phyloP scores from a whole-genome alignment of 2,888 invertebrate species.

The Drosophila monieri region DNA sequence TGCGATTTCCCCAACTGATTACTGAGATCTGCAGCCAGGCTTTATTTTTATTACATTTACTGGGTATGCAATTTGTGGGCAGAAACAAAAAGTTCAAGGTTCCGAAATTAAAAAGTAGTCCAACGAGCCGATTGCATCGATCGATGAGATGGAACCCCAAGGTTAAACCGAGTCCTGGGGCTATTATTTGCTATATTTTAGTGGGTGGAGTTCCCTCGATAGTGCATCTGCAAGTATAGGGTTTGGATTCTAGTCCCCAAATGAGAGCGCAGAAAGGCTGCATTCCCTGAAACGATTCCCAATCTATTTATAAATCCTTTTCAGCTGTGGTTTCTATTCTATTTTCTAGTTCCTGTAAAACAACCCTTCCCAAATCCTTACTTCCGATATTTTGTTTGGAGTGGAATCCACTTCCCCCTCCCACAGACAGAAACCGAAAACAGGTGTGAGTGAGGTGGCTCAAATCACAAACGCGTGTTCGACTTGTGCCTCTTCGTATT shows the following conservation, averaged over 20 bases:
- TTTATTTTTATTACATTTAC: constrained; percentile 62
- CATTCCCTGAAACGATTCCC: not conserved
- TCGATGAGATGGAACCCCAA: constrained; percentile 37
- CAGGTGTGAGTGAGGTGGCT: constrained; percentile 37
- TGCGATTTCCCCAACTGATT: constrained; percentile 67
- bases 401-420: constrained; percentile 3
- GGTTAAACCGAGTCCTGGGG: constrained; percentile 39
- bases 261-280: not conserved
- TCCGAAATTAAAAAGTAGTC: constrained; percentile 74
- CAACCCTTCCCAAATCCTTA: constrained; percentile 16
- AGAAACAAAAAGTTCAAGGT: constrained; percentile 67
- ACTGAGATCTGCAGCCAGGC: constrained; percentile 63
- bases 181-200: constrained; percentile 12
- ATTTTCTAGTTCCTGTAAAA: not conserved
- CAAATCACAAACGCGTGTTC: constrained; percentile 69
- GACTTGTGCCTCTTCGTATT: constrained; percentile 64
- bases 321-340: constrained; percentile 13
- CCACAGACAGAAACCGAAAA: not conserved
- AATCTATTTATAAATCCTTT: constrained; percentile 13
- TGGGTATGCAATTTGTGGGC: constrained; percentile 63
- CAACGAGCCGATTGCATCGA: constrained; percentile 44
- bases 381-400: constrained; percentile 22
- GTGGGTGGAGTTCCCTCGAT: constrained; percentile 22
- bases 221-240: not conserved
- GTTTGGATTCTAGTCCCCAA: not conserved